Percentiles rank a stretch among this genome's conserved stretches.
Evolutionary conservation across 2,113 vertebrate genomes (phyloP).

Genomic region (Triplophysa rosa): DNA sequence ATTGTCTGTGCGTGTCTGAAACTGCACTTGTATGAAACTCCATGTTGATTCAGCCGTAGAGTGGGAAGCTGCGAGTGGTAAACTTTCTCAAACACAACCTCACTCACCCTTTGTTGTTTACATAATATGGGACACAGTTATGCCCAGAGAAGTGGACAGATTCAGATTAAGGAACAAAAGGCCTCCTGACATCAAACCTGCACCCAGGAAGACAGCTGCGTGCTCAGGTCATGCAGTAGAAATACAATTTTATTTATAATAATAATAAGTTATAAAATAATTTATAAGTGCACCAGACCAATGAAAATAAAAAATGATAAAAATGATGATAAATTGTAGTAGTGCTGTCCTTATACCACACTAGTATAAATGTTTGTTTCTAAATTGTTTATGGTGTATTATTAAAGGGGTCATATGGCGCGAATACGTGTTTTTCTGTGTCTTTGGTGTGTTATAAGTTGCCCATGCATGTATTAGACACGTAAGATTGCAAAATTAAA

Average conservation of each 20-base stretch:
- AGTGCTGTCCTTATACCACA: no score
- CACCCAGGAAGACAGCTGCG: conserved; percentile 57
- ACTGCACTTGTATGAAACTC: neutral
- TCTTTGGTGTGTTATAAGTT: no score
- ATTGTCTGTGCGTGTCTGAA: neutral
- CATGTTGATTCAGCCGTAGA: conserved; percentile 20
- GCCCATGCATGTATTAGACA: no score
- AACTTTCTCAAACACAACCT: conserved; percentile 19
- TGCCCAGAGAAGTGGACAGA: conserved; percentile 26
- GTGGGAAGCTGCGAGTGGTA: conserved; percentile 22
- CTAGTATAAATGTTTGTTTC: neutral
- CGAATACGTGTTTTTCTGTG: no score
- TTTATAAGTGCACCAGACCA: neutral
- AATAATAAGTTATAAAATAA: neutral
- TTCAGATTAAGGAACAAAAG: conserved; percentile 65
- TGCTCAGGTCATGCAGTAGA: conserved; percentile 56
- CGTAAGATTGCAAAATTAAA: no score
- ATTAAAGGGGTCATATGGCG: neutral
- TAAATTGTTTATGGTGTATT: neutral
- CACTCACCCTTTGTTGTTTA: conserved; percentile 47
- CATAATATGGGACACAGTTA: conserved; percentile 33
- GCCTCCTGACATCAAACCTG: conserved; percentile 61
- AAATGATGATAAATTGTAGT: no score
- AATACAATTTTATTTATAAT: neutral
- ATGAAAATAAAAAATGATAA: no score